Evolutionary conservation across 2,888 invertebrate species (phyloP), one percentile per base, ranked within the genome.

Genomic region (Coecobrya sp.): DNA sequence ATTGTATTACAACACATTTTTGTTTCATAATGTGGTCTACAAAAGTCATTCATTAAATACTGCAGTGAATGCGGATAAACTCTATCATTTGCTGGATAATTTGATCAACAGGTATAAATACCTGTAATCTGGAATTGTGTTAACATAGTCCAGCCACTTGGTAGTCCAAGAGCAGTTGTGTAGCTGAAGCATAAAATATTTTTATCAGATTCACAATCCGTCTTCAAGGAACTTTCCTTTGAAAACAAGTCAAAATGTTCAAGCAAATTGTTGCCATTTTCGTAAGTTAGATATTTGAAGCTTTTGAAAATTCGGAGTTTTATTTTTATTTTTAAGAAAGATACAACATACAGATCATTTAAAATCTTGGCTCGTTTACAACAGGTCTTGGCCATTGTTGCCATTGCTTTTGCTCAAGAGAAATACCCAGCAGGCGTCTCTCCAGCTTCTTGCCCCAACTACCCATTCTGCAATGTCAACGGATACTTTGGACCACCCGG

Each of bases 321-420:
- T n/a, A n/a, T n/a, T n/a, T n/a, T n/a, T n/a, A n/a, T n/a, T n/a
- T n/a, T n/a, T n/a, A n/a, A n/a, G n/a, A n/a, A n/a, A n/a, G n/a
- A n/a, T n/a, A n/a, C n/a, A n/a, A n/a, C n/a, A n/a, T n/a, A n/a
- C n/a, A n/a, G n/a, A n/a, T n/a, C n/a, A n/a, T n/a, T n/a, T n/a
- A n/a, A n/a, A 73, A 45, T 70, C 30, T 36, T 36, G 2, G 36
- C 11, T 62, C 25, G 76, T 86, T 76, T 16, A 76, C 81, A 90
- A 0, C n/a, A 94, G 94, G 90, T 94, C 65, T 91, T 94, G 93
- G 94, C 93, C 73, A 52, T 91, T 36, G 91, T 93, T 45, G 93
- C 92, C 89, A 62, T 94, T 36, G 91, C 89, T 86, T 62, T 91
- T n/a, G 93, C 92, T 25, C 94, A 94, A 91, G 94, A 81, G 59